These are phyloP conservation scores for Lophius americanus DNA, from an alignment of 2,797 vertebrate genomes.

Conservation along the genomic window DNA sequence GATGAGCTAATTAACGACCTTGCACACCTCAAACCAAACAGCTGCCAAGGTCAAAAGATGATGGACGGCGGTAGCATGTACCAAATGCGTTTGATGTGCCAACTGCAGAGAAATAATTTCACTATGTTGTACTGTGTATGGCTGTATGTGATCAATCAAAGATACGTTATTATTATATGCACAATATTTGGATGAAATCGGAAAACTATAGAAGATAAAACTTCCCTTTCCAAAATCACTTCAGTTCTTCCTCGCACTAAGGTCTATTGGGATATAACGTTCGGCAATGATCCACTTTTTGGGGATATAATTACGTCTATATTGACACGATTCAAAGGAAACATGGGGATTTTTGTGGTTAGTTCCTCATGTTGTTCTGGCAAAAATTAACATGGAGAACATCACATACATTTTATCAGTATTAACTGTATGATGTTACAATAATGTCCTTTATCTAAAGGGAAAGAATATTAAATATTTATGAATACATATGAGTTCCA, in stretches of 20 bases:
- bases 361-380: conserved; percentile 28
- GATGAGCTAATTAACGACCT: conserved; percentile 73
- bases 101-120: no score
- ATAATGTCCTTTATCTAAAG: neutral
- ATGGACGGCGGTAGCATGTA: conserved; percentile 23
- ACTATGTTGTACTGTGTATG: no score
- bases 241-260: no score
- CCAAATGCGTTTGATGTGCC: no score
- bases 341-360: conserved; percentile 18
- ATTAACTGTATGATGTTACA: conserved; percentile 3
- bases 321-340: conserved; percentile 27
- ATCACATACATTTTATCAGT: conserved; percentile 21
- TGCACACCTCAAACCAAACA: conserved; percentile 39
- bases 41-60: conserved; percentile 60
- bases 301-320: neutral
- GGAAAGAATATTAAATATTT: conserved; percentile 36
- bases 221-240: no score
- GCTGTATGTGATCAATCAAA: no score
- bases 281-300: no score
- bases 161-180: no score
- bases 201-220: no score
- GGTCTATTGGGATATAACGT: no score
- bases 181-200: no score
- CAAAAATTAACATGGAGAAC: conserved; percentile 11
- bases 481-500: conserved; percentile 24